phyloP scores from a whole-genome alignment of 2,797 vertebrate species.

The Aulostomus chinensis region DNA sequence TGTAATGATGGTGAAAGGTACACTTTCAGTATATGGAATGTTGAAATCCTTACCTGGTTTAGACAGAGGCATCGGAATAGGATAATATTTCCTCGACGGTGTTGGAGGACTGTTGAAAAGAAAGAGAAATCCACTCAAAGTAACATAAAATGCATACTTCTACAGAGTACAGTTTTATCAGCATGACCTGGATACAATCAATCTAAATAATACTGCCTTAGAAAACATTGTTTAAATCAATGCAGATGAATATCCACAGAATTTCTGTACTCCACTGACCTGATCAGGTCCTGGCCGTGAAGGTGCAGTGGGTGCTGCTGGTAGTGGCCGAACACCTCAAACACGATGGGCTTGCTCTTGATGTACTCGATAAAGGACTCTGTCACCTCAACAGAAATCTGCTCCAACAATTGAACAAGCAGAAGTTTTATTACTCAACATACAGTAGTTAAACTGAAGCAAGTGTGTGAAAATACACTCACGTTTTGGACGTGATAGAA shows the following conservation, averaged over 20 bases:
- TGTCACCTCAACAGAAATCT: constrained; percentile 97
- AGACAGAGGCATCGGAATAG: constrained; percentile 97
- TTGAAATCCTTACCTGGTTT: constrained; percentile 88
- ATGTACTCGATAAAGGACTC: constrained; percentile 98
- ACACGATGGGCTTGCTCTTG: constrained; percentile 95
- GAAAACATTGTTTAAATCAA: no score
- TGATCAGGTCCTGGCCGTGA: constrained; percentile 91
- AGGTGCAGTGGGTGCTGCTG: constrained; percentile 93
- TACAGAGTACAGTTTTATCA: not conserved
- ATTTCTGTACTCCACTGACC: constrained; percentile 71
- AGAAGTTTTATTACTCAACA: not conserved
- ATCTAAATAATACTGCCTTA: no score
- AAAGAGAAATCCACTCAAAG: not conserved
- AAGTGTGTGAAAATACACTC: constrained; percentile 62
- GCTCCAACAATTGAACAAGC: constrained; percentile 11
- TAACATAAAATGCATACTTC: not conserved
- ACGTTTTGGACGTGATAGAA: constrained; percentile 99
- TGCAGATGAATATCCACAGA: no score
- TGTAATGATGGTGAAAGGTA: constrained; percentile 27
- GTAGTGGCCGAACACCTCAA: constrained; percentile 99
- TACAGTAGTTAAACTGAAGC: not conserved
- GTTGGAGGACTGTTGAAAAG: constrained; percentile 85
- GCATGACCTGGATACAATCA: no score
- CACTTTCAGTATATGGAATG: not conserved
- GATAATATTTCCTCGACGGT: constrained; percentile 91